Evolutionary conservation across 2,888 invertebrate species (phyloP).

Genomic region (Pasiphila rectangulata): DNA sequence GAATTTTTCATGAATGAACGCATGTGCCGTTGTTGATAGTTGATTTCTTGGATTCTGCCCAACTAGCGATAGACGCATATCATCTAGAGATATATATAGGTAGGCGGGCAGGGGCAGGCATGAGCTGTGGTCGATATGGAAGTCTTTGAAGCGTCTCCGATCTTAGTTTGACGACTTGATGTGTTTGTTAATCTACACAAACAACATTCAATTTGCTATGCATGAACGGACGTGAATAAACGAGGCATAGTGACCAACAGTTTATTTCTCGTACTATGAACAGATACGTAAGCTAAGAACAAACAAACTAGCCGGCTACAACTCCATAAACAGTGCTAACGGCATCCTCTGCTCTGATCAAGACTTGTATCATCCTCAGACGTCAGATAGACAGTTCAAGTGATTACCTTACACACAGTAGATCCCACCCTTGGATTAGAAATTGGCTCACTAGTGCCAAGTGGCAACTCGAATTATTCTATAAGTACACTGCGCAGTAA

Average conservation of each 20-base stretch:
- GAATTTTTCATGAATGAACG: constrained; percentile 38
- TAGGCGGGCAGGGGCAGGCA: constrained; percentile 20
- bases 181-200: constrained; percentile 6
- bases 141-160: constrained; percentile 13
- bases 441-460: constrained; percentile 2
- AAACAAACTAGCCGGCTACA: constrained; percentile 6
- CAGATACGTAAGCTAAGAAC: constrained; percentile 6
- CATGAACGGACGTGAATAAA: constrained; percentile 6
- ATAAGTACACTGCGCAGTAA: background rate
- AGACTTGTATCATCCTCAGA: background rate
- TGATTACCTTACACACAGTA: background rate
- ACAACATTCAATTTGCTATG: constrained; percentile 2
- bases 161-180: constrained; percentile 2
- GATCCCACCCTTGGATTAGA: background rate
- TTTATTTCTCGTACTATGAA: constrained; percentile 17
- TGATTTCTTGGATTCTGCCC: constrained; percentile 36
- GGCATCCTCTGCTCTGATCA: constrained; percentile 1
- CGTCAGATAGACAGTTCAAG: constrained; percentile 1
- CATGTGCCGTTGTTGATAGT: constrained; percentile 35
- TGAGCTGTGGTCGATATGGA: constrained; percentile 12
- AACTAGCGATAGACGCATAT: constrained; percentile 30
- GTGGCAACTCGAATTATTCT: constrained; percentile 4
- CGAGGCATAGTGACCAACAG: constrained; percentile 10
- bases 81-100: constrained; percentile 32
- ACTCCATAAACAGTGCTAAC: constrained; percentile 10